phyloP scores from a whole-genome alignment of 2,888 invertebrate species.

The Ennomos quercinarius region DNA sequence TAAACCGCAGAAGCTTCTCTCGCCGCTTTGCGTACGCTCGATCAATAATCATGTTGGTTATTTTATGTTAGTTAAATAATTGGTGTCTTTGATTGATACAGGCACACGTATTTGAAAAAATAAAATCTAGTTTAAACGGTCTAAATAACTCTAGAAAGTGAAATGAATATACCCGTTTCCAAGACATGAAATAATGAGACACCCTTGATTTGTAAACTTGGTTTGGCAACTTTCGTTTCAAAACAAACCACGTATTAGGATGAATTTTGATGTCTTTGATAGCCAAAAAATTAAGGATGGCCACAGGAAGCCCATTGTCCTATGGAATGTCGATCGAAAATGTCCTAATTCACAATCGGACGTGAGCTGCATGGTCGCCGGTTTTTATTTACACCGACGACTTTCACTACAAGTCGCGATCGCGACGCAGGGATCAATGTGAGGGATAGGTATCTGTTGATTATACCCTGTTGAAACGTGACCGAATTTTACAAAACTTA shows the following conservation, averaged over 20 bases:
- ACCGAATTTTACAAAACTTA: constrained; percentile 39
- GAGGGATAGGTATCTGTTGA: constrained; percentile 48
- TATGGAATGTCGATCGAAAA: constrained; percentile 49
- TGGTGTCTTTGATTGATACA: too few species aligned
- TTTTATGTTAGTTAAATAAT: too few species aligned
- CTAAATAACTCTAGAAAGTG: too few species aligned
- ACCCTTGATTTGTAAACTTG: neutral
- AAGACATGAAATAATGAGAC: neutral
- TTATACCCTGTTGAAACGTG: constrained; percentile 42
- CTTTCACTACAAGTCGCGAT: constrained; percentile 53
- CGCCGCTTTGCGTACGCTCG: too few species aligned
- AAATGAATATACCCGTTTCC: neutral
- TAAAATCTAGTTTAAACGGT: too few species aligned
- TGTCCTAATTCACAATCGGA: constrained; percentile 53
- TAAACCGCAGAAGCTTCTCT: too few species aligned
- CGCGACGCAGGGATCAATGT: constrained; percentile 38
- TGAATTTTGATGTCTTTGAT: constrained; percentile 30
- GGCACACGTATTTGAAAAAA: too few species aligned
- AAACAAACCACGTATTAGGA: constrained; percentile 15
- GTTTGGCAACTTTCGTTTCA: constrained; percentile 28
- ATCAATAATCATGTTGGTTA: too few species aligned
- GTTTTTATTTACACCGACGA: constrained; percentile 56
- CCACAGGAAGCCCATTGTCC: constrained; percentile 53
- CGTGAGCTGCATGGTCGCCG: constrained; percentile 47
- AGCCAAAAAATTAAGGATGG: constrained; percentile 31